Base-by-base conservation (phyloP, 2,888 invertebrate species). In the Malthinus seriepunctatus region DNA sequence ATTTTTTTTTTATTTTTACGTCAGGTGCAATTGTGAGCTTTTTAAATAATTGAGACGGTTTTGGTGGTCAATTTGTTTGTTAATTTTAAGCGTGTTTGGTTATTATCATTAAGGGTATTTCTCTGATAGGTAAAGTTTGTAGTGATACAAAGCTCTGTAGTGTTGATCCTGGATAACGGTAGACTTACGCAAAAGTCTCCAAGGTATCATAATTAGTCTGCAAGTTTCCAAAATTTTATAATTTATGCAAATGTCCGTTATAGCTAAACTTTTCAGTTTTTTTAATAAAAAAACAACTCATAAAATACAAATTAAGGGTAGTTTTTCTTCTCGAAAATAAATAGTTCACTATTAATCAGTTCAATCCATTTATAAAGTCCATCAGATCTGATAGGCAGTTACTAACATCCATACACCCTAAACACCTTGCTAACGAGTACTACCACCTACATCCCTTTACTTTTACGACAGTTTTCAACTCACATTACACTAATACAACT, bases 231-330 rank as follows among this genome's bases (percentile, higher is more conserved):
- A 68, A 66, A 69, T 70, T 69, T 69, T 68, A 67, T 72, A 72
- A 72, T 72, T 63, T 69, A 72, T 72, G 72, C 72, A 71, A 72
- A 72, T 70, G 71, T 68, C 67, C 61, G 57, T 48, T 52, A 46
- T 33, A 44, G 50, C 50, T 56, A 56, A 50, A 45, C 56, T 49
- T n/a, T 46, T 33, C 37, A 34, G 15, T 44, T 42, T 15, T 14
- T 42, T 15, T 23, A 23, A 23, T 23, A 23, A 23, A 23, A 23
- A 23, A 23, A 23, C 2, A 23, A 23, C 2, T 23, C 23, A 5
- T 23, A 23, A 23, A 23, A 23, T 23, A 23, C 23, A 23, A 23
- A 23, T 23, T 23, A 23, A 23, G 39, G n/a, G 39, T n/a, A 42
- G 12, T 42, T 42, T 42, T 42, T 42, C 12, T 42, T 12, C 9